A percentile compares a stretch with the other conserved stretches of the same genome.
Conservation (phyloP, 2,797 vertebrate species). For the Falco berigora region DNA sequence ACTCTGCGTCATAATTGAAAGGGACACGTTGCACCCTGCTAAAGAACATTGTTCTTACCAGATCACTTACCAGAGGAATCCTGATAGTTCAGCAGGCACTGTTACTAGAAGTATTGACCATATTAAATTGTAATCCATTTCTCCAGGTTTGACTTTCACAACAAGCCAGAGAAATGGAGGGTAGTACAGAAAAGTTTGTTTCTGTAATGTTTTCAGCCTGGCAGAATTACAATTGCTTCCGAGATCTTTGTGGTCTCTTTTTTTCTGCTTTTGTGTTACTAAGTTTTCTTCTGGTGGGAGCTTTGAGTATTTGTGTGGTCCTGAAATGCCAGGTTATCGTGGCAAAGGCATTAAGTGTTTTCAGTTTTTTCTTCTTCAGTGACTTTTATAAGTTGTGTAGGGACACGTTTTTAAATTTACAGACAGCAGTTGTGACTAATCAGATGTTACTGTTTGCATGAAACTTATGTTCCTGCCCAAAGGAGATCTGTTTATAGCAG, state of each 20-base stretch:
- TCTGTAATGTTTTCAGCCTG: not conserved
- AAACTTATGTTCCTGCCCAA: not conserved
- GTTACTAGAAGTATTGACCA: not conserved
- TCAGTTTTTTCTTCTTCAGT: not conserved
- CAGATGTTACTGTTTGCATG: not conserved
- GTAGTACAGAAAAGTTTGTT: not conserved
- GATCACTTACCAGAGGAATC: not conserved
- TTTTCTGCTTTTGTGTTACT: not conserved
- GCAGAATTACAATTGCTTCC: not conserved
- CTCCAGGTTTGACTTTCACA: not conserved
- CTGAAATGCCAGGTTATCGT: not conserved
- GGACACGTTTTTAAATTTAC: not conserved
- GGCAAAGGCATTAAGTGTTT: not conserved
- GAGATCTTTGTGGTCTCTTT: not conserved
- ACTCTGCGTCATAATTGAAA: not conserved
- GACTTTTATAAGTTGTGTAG: not conserved
- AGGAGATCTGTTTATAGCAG: not conserved
- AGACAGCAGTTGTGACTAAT: not conserved
- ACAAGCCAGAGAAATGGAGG: not conserved
- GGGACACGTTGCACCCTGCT: fast-evolving
- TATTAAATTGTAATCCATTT: not conserved
- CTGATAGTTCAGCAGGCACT: not conserved
- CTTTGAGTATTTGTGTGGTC: not conserved
- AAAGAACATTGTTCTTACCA: not conserved
- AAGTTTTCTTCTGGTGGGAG: not conserved